Conservation (phyloP, 2,113 vertebrate species). For the Mola mola region DNA sequence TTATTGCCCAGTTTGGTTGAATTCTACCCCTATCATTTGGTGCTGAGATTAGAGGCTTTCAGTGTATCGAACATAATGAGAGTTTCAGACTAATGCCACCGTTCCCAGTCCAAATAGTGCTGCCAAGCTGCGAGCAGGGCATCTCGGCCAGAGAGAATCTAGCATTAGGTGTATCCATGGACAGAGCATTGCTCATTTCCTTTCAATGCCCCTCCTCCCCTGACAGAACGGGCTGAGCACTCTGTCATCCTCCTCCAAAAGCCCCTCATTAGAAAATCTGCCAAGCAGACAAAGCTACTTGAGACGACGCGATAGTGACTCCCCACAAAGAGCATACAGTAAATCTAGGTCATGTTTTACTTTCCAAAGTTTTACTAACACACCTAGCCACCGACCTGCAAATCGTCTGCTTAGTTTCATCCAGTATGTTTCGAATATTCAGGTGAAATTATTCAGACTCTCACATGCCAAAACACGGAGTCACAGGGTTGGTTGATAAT, state of each 20-base stretch:
- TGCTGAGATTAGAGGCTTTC: constrained; percentile 74
- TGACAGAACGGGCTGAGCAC: constrained; percentile 43
- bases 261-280: constrained; percentile 79
- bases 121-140: constrained; percentile 73
- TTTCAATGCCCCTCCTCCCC: constrained; percentile 62
- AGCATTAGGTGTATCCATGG: constrained; percentile 60
- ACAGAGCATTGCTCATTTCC: constrained; percentile 56
- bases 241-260: constrained; percentile 79
- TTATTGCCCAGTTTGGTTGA: constrained; percentile 43
- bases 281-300: constrained; percentile 77
- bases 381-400: constrained; percentile 19
- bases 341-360: constrained; percentile 69
- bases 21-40: constrained; percentile 59
- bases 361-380: too few species aligned
- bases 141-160: constrained; percentile 52
- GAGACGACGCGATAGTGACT: constrained; percentile 68
- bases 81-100: constrained; percentile 75
- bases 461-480: constrained; percentile 3
- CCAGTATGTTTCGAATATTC: constrained; percentile 2
- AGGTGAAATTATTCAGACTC: constrained; percentile 7
- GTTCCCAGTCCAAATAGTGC: constrained; percentile 58
- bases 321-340: constrained; percentile 56
- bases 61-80: constrained; percentile 70
- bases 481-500: neutral
- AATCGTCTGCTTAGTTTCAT: constrained; percentile 20